A percentile compares a stretch with the other conserved stretches of the same genome.
Conservation (phyloP, 1,140 invertebrate species). For the Neodiprion pinetum region DNA sequence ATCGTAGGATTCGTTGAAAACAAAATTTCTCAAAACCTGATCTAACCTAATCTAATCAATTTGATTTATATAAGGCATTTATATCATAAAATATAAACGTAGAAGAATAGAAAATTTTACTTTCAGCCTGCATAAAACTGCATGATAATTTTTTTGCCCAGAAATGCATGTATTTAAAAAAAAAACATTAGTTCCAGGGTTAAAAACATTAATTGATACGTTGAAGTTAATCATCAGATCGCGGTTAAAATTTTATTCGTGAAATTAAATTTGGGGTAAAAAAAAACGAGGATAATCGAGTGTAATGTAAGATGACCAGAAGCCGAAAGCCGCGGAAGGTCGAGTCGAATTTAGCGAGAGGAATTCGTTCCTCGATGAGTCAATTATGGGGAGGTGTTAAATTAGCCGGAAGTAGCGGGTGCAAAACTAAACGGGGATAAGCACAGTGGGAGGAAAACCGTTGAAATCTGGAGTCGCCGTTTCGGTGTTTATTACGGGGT, state of each 20-base stretch:
- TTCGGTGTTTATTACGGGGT: neutral
- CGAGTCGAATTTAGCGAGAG: neutral
- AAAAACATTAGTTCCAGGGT: too few relatives aligned
- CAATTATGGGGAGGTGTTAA: neutral
- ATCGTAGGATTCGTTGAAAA: too few relatives aligned
- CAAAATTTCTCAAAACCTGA: too few relatives aligned
- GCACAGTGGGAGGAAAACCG: neutral
- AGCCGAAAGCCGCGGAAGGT: neutral
- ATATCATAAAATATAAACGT: too few relatives aligned
- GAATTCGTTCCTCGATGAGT: neutral
- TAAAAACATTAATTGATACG: neutral
- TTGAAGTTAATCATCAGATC: neutral
- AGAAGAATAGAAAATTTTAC: too few relatives aligned
- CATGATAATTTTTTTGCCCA: too few relatives aligned
- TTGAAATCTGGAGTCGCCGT: neutral
- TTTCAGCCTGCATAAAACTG: too few relatives aligned
- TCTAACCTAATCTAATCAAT: too few relatives aligned
- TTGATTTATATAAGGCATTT: too few relatives aligned
- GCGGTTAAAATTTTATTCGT: neutral
- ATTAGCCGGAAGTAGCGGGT: neutral
- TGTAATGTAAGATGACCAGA: neutral
- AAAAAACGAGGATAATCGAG: neutral
- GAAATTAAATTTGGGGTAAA: neutral
- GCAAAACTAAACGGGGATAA: neutral
- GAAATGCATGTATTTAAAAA: too few relatives aligned